Base-by-base conservation (phyloP, 2,888 invertebrate species). In the Peribatodes rhomboidaria region DNA sequence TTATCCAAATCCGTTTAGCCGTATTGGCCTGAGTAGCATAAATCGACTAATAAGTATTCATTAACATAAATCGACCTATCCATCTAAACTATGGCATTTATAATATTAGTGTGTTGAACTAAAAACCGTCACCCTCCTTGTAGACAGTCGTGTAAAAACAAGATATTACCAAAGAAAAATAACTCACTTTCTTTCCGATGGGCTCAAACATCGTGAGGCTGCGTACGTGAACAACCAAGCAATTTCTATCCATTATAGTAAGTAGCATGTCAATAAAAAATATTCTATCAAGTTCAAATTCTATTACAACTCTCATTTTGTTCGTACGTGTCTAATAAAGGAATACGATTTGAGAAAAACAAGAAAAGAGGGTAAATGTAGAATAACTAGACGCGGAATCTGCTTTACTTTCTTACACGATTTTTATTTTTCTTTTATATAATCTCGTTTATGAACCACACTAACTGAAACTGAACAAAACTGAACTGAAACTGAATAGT, bases 271-370 rank as follows among this genome's bases (percentile, higher is more conserved):
- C 69, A 73, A 74, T 77, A 76, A 78, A 80, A 76, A 78, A 76
- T 68, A 69, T 74, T 74, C 69, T 65, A 74, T 69, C 66, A 54
- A 67, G 64, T 69, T 64, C 71, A 71, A 72, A 73, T 67, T 75
- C 73, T 68, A 80, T 79, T 80, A 78, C 70, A 46, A 49, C 58
- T 58, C 72, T 72, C 68, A 77, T 80, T 83, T 72, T 61, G 70
- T 73, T 69, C 65, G 79, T 78, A 85, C 84, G 84, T 85, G 84
- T 77, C 81, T 82, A 82, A 85, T 82, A 82, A 76, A 78, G 72
- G 66, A 78, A 76, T 70, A 78, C 72, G 73, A 79, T 78, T 75
- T 73, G 74, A 55, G 37, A 59, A 52, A 56, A 64, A 64, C 54
- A 54, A 58, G 41, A 64, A 27, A 59, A 55, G 27, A n/a, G 35